Evolutionary conservation across 1,140 invertebrate genomes (phyloP).

Genomic region (Drosophila navojoa): DNA sequence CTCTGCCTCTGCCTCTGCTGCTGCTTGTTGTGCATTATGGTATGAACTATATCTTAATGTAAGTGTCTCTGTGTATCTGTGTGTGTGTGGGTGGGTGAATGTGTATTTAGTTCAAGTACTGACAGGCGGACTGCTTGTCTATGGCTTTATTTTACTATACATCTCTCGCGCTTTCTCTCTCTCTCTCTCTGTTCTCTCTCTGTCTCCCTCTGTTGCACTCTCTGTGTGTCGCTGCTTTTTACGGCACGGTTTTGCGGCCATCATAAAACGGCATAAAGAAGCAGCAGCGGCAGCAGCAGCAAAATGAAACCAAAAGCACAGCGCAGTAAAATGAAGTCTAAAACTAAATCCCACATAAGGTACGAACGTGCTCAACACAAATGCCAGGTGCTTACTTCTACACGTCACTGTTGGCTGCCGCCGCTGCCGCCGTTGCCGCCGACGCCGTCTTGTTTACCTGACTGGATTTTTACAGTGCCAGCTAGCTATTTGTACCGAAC

Average conservation of each 20-base stretch:
- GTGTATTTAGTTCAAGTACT: constrained; percentile 40
- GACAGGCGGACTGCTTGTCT: constrained; percentile 54
- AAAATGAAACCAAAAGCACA: constrained; percentile 82
- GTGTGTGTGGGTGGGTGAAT: constrained; percentile 11
- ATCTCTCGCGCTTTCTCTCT: constrained; percentile 30
- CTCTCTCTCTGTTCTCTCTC: constrained; percentile 16
- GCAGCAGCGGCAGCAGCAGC: constrained; percentile 38
- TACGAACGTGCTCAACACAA: constrained; percentile 81
- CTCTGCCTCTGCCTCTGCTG: not conserved
- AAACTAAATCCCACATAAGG: constrained; percentile 81
- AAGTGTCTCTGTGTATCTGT: constrained; percentile 14
- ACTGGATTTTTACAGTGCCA: constrained; percentile 69
- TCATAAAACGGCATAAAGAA: constrained; percentile 78
- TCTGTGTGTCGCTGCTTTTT: constrained; percentile 46
- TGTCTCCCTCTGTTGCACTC: constrained; percentile 27
- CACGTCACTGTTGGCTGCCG: constrained; percentile 47
- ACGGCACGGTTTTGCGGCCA: constrained; percentile 62
- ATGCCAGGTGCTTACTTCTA: constrained; percentile 76
- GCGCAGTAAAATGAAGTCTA: constrained; percentile 80
- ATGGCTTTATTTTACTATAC: constrained; percentile 74
- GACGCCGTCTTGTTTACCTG: constrained; percentile 59
- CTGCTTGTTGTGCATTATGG: constrained; percentile 36
- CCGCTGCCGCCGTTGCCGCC: constrained; percentile 23
- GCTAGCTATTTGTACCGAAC: constrained; percentile 49
- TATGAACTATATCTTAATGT: constrained; percentile 49